These are phyloP conservation scores for Lamproptera curius DNA, from an alignment of 2,888 invertebrate species.

Conservation along the genomic window DNA sequence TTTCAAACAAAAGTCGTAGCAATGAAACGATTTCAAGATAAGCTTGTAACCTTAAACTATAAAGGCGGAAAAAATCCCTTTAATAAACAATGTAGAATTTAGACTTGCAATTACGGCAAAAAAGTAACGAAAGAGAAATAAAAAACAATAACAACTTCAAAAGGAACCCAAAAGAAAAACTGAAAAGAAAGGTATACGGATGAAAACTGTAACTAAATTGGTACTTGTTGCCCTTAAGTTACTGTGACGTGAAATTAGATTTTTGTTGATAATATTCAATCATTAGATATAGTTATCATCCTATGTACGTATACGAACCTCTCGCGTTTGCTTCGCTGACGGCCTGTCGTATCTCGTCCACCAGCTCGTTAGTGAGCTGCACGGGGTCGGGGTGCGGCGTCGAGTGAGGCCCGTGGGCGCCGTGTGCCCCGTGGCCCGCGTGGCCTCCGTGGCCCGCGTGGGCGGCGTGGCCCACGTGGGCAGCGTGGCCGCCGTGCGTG, in stretches of 20 bases:
- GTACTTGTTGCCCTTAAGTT: neutral
- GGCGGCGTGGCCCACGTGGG: constrained; percentile 26
- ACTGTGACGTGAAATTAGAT: neutral
- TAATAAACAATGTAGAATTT: too few relatives aligned
- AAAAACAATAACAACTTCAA: too few relatives aligned
- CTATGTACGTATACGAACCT: constrained; percentile 73
- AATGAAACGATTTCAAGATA: too few relatives aligned
- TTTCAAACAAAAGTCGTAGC: too few relatives aligned
- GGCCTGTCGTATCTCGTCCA: constrained; percentile 92
- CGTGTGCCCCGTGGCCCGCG: constrained; percentile 15
- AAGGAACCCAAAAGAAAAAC: too few relatives aligned
- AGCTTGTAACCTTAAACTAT: too few relatives aligned
- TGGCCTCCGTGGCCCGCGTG: constrained; percentile 20
- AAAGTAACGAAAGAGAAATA: too few relatives aligned
- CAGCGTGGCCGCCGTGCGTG: constrained; percentile 18
- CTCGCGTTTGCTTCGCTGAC: constrained; percentile 92
- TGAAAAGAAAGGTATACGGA: too few relatives aligned
- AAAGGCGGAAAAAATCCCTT: too few relatives aligned
- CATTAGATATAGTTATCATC: too few relatives aligned
- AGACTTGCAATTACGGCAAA: too few relatives aligned
- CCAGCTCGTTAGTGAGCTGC: constrained; percentile 87
- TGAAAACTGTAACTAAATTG: neutral
- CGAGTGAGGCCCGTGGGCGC: constrained; percentile 15
- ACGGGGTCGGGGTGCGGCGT: constrained; percentile 77
- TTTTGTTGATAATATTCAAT: neutral